phyloP scores from a whole-genome alignment of 2,113 vertebrate species.

The Blennius ocellaris region DNA sequence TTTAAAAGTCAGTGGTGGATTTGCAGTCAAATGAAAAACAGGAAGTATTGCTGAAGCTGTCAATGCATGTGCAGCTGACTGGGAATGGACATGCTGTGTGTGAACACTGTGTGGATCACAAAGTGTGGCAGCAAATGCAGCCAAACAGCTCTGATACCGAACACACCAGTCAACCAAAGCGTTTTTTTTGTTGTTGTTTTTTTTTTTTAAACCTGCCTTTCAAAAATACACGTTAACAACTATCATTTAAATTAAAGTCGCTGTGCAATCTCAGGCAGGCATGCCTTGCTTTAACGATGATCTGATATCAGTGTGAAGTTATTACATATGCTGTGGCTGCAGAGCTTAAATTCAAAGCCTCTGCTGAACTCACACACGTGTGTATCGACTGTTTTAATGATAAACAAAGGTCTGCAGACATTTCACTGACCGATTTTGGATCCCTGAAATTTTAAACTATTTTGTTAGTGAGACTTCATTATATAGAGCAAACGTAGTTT shows the following conservation, averaged over 20 bases:
- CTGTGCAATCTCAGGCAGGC: constrained; percentile 21
- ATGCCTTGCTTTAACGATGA: constrained; percentile 34
- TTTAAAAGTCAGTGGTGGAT: constrained; percentile 60
- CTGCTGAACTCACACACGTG: constrained; percentile 9
- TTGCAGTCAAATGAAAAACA: constrained; percentile 71
- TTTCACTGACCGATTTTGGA: constrained; percentile 28
- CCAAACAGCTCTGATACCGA: constrained; percentile 20
- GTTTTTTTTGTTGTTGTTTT: constrained; percentile 32
- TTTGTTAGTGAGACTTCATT: constrained; percentile 3
- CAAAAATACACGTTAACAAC: constrained; percentile 12
- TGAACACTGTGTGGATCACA: constrained; percentile 55
- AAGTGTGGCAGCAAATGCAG: constrained; percentile 47
- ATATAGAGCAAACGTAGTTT: background rate
- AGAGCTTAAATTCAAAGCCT: constrained; percentile 29
- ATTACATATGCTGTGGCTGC: constrained; percentile 36
- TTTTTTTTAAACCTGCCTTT: constrained; percentile 9
- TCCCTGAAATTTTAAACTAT: constrained; percentile 14
- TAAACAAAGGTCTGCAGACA: constrained; percentile 40
- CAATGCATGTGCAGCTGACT: constrained; percentile 49
- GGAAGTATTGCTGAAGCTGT: constrained; percentile 65
- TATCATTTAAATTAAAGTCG: constrained; percentile 12
- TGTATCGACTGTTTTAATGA: constrained; percentile 34
- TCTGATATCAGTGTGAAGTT: constrained; percentile 41
- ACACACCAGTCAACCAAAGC: constrained; percentile 22
- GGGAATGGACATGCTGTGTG: constrained; percentile 56